A percentile compares a stretch with the other conserved stretches of the same genome.
phyloP scores from a whole-genome alignment of 2,113 vertebrate genomes.

The Rousettus leschenaultii region DNA sequence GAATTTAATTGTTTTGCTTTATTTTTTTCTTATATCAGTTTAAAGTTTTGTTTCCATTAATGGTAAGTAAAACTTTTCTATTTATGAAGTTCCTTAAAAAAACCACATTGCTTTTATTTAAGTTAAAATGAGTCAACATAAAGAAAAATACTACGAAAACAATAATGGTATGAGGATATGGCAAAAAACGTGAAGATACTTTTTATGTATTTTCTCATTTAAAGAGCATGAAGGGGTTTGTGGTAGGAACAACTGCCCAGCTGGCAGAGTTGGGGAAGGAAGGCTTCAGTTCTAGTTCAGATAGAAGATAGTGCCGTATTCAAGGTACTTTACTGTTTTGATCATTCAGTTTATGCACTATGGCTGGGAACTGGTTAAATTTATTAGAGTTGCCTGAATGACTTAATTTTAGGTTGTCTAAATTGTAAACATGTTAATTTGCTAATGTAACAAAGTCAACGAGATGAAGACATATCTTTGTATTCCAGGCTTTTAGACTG shows the following conservation, averaged over 20 bases:
- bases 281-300: neutral
- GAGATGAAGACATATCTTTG: neutral
- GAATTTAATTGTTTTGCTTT: neutral
- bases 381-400: neutral
- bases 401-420: slow-evolving; percentile 21
- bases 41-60: neutral
- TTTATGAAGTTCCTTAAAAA: slow-evolving; percentile 34
- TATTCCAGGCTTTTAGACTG: slow-evolving; percentile 1
- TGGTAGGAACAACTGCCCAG: neutral
- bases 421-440: neutral
- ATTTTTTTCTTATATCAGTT: neutral
- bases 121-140: slow-evolving; percentile 1
- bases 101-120: neutral
- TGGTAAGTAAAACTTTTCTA: slow-evolving; percentile 26
- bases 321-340: neutral
- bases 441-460: neutral
- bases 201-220: neutral
- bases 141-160: neutral
- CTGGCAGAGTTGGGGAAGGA: neutral
- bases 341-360: neutral
- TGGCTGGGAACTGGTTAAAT: neutral
- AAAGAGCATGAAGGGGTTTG: neutral
- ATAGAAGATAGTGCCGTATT: neutral
- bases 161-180: neutral
- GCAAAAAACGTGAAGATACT: neutral